Evolutionary conservation across 2,888 invertebrate species (phyloP).

Genomic region (Dynastes maya): DNA sequence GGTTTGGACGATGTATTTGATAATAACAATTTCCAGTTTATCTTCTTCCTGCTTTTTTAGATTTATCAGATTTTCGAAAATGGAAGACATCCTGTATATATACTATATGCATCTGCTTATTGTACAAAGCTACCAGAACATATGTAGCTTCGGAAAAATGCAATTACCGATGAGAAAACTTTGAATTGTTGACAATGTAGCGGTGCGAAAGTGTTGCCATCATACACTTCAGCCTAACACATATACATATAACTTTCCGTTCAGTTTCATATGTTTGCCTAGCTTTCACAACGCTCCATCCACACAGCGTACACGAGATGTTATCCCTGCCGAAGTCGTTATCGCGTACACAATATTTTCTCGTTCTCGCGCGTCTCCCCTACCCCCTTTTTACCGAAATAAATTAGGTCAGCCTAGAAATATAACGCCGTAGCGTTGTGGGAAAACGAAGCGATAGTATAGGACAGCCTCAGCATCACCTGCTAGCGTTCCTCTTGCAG

Average conservation of each 20-base stretch:
- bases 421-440: not conserved
- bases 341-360: slow-evolving; percentile 12
- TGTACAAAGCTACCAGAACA: not conserved
- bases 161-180: not conserved
- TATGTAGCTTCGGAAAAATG: not conserved
- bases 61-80: no score
- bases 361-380: not conserved
- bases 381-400: not conserved
- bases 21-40: no score
- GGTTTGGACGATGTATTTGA: no score
- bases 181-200: not conserved
- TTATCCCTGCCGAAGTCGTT: not conserved
- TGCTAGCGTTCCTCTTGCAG: no score
- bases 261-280: not conserved
- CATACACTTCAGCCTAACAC: not conserved
- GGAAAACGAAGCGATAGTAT: no score
- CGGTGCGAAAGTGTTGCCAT: not conserved
- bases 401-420: slow-evolving; percentile 13
- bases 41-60: no score
- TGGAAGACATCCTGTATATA: no score
- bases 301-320: not conserved
- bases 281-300: slow-evolving; percentile 9
- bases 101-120: not conserved
- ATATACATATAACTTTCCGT: not conserved
- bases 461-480: no score